These are phyloP conservation scores for Chrysocyon brachyurus DNA, from an alignment of 2,797 vertebrate species.

Conservation along the genomic window DNA sequence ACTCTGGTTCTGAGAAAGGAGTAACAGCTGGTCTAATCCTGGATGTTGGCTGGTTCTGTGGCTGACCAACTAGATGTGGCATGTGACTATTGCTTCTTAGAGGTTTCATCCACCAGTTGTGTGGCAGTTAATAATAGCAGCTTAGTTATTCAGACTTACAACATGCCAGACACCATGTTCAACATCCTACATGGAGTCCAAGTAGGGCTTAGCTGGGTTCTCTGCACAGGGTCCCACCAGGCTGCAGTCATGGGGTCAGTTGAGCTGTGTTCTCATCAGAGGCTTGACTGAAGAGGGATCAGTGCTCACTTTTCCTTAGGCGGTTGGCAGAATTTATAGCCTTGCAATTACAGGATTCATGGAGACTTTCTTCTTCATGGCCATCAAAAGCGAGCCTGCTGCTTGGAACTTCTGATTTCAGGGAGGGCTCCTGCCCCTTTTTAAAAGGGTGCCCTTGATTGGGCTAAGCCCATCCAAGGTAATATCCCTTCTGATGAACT, in stretches of 20 bases:
- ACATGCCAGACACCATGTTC: background rate
- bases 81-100: fast-evolving
- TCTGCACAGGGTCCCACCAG: background rate
- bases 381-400: background rate
- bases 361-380: background rate
- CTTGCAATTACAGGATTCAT: background rate
- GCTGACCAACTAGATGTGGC: background rate
- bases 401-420: background rate
- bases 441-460: background rate
- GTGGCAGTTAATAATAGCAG: fast-evolving
- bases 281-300: background rate
- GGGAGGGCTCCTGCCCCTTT: background rate
- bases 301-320: too few species aligned
- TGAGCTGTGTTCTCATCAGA: background rate
- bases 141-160: background rate
- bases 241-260: background rate
- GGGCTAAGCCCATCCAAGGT: background rate
- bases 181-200: background rate
- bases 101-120: too few species aligned
- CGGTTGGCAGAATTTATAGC: background rate
- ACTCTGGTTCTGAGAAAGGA: background rate
- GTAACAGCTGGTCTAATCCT: background rate
- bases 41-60: background rate
- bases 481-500: background rate
- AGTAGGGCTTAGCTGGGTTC: background rate